phyloP scores from a whole-genome alignment of 1,140 invertebrate genomes.

The Muscidifurax raptorellus region DNA sequence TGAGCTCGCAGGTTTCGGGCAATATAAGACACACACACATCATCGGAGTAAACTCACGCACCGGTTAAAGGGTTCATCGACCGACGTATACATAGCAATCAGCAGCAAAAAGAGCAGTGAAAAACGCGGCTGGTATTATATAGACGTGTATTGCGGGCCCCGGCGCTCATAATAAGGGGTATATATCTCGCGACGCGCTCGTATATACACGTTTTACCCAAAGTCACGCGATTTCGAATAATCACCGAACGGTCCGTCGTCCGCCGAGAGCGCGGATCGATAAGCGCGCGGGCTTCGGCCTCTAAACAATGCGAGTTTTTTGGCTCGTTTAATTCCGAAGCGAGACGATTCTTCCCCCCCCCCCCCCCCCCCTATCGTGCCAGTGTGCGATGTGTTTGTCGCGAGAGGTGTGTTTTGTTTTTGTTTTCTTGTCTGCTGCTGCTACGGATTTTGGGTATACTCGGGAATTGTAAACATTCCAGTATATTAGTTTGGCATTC shows the following conservation, averaged over 20 bases:
- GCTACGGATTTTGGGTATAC: neutral
- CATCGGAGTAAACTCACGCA: neutral
- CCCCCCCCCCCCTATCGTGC: neutral
- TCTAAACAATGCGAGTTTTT: constrained; percentile 1
- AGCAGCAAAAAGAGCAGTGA: no score
- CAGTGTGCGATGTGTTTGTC: neutral
- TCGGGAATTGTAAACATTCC: neutral
- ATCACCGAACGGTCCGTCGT: constrained; percentile 22
- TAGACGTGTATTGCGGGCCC: neutral
- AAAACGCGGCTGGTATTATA: neutral
- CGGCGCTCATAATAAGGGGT: neutral
- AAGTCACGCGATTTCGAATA: constrained; percentile 51
- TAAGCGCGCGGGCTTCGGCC: constrained; percentile 12
- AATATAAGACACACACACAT: no score
- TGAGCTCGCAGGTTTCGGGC: no score
- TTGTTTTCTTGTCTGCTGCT: neutral
- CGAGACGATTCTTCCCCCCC: neutral
- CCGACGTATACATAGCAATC: no score
- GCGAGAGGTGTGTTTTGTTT: neutral
- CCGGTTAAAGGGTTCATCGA: neutral
- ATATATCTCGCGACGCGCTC: neutral
- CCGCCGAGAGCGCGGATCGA: constrained; percentile 25
- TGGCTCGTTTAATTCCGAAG: neutral
- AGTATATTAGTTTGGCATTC: neutral
- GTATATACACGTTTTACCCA: neutral